Base-by-base conservation (phyloP, 2,888 invertebrate genomes). In the Tetragonula carbonaria region DNA sequence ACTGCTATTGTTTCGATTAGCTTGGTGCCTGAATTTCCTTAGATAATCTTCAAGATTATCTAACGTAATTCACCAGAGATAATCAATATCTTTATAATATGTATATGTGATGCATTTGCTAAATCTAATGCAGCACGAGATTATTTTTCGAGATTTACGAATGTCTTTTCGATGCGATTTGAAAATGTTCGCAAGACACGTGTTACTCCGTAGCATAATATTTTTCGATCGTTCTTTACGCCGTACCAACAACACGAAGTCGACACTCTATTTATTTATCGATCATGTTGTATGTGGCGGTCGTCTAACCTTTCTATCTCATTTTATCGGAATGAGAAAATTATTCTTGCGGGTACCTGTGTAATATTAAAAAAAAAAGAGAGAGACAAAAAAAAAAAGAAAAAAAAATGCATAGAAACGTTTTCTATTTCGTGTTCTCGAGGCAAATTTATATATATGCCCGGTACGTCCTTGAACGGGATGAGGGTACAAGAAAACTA, bases 401-500 rank as follows among this genome's bases (percentile, higher is more conserved):
- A 53, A 53, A 53, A 53, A 53, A 28, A 66, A 16, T 71, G 57
- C 53, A 59, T 76, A 67, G 21, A 45, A 28, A 62, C 38, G 63
- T 76, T 72, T 71, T 74, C 73, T 50, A 62, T 67, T 74, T 62
- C 57, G 62, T 51, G 68, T 59, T 80, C 80, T 73, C 72, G 38
- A 63, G 65, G 33, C 23, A 23, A 50, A 74, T 57, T 57, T 81
- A 55, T 67, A 62, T 53, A 66, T 57, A 4, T 65, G 23, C 50
- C 14, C 45, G 38, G 78, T n/a, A 66, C 66, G 72, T 82, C 63
- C 68, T 85, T 68, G 66, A 80, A 51, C 59, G 74, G 67, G 62
- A 67, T 14, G 82, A 72, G 63, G 78, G 77, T 88, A 85, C 85
- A 87, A 87, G 76, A 72, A 84, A 89, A 88, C 88, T 89, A 89